Evolutionary conservation across 2,888 invertebrate species (phyloP).

Genomic region (Coenonympha arcania): DNA sequence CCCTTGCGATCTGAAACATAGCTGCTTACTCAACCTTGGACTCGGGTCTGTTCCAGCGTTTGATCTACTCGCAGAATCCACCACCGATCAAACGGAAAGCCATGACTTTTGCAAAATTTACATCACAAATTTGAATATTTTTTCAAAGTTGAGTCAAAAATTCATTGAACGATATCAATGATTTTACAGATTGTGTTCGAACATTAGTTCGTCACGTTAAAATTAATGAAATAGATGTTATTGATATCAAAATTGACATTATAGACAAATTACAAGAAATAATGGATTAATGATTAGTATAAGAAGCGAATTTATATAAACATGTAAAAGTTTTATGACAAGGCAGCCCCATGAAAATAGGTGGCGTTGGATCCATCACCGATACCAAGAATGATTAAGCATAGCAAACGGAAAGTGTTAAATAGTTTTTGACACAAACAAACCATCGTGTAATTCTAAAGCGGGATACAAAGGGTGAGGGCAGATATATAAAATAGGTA

Average conservation of each 20-base stretch:
- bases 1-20: conserved; percentile 87
- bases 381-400: conserved; percentile 74
- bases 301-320: conserved; percentile 23
- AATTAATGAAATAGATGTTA: background rate
- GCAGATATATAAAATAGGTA: too few species aligned
- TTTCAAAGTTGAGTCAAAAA: background rate
- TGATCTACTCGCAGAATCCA: conserved; percentile 57
- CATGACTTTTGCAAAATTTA: conserved; percentile 7
- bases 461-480: conserved; percentile 28
- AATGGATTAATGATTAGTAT: conserved; percentile 13
- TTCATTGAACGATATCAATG: conserved; percentile 2
- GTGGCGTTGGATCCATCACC: conserved; percentile 67
- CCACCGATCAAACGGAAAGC: conserved; percentile 25
- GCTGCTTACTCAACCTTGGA: conserved; percentile 76
- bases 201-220: background rate
- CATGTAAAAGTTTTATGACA: conserved; percentile 24
- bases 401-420: conserved; percentile 60
- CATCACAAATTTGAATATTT: background rate
- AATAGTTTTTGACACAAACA: conserved; percentile 41
- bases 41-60: conserved; percentile 72
- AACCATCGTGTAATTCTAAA: conserved; percentile 28
- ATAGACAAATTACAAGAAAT: background rate
- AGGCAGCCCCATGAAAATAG: conserved; percentile 44
- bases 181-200: background rate
- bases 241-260: background rate